Evolutionary conservation across 2,888 invertebrate species (phyloP).

Genomic region (Cephus nigrinus): DNA sequence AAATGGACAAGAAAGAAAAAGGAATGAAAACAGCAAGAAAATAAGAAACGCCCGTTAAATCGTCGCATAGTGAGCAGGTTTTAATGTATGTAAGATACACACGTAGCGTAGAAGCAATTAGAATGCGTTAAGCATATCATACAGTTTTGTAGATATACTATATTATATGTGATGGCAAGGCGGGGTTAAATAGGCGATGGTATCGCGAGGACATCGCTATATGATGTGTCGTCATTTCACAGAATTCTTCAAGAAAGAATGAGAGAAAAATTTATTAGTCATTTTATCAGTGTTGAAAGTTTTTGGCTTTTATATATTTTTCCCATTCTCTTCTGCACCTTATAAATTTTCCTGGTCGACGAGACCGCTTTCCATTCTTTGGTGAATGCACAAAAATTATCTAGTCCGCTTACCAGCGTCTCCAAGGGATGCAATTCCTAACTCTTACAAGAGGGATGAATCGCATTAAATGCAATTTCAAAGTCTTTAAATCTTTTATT

Average conservation of each 20-base stretch:
- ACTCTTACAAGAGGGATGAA: not conserved
- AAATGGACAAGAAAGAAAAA: slow-evolving; percentile 3
- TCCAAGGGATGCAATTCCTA: not conserved
- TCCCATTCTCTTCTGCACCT: not conserved
- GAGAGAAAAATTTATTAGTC: not conserved
- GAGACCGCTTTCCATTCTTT: not conserved
- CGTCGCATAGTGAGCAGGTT: slow-evolving; percentile 15
- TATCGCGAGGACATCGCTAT: slow-evolving; percentile 34
- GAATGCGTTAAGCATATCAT: slow-evolving; percentile 54
- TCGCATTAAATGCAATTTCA: not conserved
- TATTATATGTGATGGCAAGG: slow-evolving; percentile 28
- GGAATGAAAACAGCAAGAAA: slow-evolving; percentile 17
- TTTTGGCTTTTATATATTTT: too few relatives aligned
- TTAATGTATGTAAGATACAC: slow-evolving; percentile 12
- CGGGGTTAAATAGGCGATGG: slow-evolving; percentile 22
- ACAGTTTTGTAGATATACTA: slow-evolving; percentile 29
- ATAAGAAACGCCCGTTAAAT: slow-evolving; percentile 1
- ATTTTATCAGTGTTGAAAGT: not conserved
- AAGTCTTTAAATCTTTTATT: not conserved
- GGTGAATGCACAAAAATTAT: not conserved
- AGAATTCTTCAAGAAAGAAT: not conserved
- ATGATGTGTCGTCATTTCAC: not conserved
- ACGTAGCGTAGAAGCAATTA: slow-evolving; percentile 27
- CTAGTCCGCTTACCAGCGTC: not conserved
- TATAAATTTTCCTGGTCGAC: not conserved